Base-by-base conservation (phyloP, 2,797 vertebrate genomes). In the Spheniscus humboldti region DNA sequence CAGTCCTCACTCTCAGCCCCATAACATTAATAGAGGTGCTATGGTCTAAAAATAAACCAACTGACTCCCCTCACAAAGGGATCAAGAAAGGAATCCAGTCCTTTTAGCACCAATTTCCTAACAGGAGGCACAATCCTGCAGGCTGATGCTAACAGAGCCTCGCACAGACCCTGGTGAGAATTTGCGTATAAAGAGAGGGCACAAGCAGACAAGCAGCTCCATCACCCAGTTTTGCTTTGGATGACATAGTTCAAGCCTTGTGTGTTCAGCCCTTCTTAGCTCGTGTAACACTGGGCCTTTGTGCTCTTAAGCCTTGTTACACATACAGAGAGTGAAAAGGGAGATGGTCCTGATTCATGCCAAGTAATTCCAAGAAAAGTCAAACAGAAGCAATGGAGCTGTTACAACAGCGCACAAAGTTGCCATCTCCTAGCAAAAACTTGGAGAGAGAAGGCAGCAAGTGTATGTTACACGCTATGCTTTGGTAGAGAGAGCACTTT, bases 61-160 rank as follows among this genome's bases (percentile, higher is more conserved):
- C 10, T 2, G 1, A 30, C 48, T 20, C 48, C 25, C 35, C 53
- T 78, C 41, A 18, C 23, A 27, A 57, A 62, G 12, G 15, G 48
- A 57, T 33, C 33, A 22, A 41, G 77, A 59, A 43, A 87, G 56
- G 33, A 66, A 63, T 48, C 1, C 30, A 17, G 28, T 23, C 28
- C 66, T 64, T 68, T 47, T 3, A 57, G 62, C 57, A 33, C 24
- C 7, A 9, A 0, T 47, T 68, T 84, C 48, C 50, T 71, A 37
- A 18, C 0, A 0, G 59, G 41, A 73, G 43, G n/a, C 0, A 0
- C 35, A 41, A 0, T 10, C 50, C 50, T 5, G 20, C 47, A 31
- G 63, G 57, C 62, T 31, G 63, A 37, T 18, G 41, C 45, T 35
- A 7, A 28, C 0, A 0, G 33, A 60, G 23, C 50, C 41, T 75